Conservation (phyloP, 2,797 vertebrate species). For the Falco rusticolus region DNA sequence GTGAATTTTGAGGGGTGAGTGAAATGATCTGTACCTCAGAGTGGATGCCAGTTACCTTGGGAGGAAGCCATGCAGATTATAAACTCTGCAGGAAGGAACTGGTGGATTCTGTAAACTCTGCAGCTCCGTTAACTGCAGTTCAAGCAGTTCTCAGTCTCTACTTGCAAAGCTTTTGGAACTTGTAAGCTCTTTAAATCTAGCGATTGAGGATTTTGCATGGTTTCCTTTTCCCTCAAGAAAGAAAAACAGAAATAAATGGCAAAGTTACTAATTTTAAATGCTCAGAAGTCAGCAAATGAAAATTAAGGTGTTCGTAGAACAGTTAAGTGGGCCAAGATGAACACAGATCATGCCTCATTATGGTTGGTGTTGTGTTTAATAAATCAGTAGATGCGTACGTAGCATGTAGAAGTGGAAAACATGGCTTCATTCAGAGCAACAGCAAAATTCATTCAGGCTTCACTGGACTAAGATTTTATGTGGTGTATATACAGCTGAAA, state of each 20-base stretch:
- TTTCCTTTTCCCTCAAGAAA: neutral
- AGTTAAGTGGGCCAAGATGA: neutral
- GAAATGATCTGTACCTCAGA: neutral
- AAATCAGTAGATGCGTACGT: neutral
- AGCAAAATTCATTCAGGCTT: slow-evolving; percentile 32
- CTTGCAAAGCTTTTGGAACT: slow-evolving; percentile 43
- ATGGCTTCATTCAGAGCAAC: neutral
- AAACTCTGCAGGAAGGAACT: slow-evolving; percentile 19
- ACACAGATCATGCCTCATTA: neutral
- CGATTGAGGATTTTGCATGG: slow-evolving; percentile 1
- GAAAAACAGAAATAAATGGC: neutral
- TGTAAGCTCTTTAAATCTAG: slow-evolving; percentile 49
- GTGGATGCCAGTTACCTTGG: neutral
- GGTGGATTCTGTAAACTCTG: slow-evolving; percentile 5
- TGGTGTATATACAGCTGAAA: neutral
- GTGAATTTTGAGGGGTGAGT: neutral
- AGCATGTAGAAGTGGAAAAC: neutral
- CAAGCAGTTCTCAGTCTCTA: neutral
- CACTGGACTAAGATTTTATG: neutral
- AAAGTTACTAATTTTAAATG: neutral
- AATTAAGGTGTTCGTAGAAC: neutral
- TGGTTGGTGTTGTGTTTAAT: neutral
- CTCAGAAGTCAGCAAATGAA: neutral
- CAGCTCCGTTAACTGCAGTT: neutral
- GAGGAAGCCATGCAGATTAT: neutral